Evolutionary conservation across 2,113 vertebrate genomes (phyloP).

Genomic region (Leptosomus discolor): DNA sequence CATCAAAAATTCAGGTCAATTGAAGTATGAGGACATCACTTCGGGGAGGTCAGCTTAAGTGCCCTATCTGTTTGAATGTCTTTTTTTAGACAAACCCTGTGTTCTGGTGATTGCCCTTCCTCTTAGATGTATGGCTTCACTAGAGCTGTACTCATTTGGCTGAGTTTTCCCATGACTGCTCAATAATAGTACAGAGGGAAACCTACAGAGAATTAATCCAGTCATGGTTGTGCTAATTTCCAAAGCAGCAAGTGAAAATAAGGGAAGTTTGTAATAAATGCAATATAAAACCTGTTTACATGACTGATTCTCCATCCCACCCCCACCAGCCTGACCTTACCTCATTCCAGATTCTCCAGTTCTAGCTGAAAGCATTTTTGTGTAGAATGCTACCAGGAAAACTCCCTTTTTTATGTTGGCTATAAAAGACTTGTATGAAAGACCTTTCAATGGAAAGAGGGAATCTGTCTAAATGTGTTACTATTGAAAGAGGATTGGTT

Average conservation of each 20-base stretch:
- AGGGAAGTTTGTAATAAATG: slow-evolving; percentile 43
- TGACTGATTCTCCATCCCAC: not conserved
- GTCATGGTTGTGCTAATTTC: slow-evolving; percentile 53
- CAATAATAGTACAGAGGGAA: slow-evolving; percentile 51
- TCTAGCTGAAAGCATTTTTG: slow-evolving; percentile 49
- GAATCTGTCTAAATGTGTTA: slow-evolving; percentile 8
- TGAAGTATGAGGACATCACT: slow-evolving; percentile 50
- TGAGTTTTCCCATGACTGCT: slow-evolving; percentile 61
- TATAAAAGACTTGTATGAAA: slow-evolving; percentile 4
- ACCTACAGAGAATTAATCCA: slow-evolving; percentile 57
- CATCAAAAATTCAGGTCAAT: slow-evolving; percentile 46
- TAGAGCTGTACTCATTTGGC: slow-evolving; percentile 35
- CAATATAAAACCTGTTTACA: slow-evolving; percentile 52
- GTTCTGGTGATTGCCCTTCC: slow-evolving; percentile 47
- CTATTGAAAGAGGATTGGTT: not conserved
- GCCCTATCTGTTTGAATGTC: slow-evolving; percentile 47
- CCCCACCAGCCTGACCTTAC: not conserved
- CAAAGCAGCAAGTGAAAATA: slow-evolving; percentile 40
- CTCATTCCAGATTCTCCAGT: slow-evolving; percentile 23
- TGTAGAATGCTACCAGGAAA: slow-evolving; percentile 21
- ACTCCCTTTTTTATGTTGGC: slow-evolving; percentile 13
- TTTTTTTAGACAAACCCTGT: slow-evolving; percentile 36
- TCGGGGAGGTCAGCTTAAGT: slow-evolving; percentile 29
- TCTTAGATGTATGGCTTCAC: slow-evolving; percentile 36
- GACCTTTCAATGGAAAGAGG: not conserved